Conservation (phyloP, 2,888 invertebrate species). For the Salpingus planirostris region DNA sequence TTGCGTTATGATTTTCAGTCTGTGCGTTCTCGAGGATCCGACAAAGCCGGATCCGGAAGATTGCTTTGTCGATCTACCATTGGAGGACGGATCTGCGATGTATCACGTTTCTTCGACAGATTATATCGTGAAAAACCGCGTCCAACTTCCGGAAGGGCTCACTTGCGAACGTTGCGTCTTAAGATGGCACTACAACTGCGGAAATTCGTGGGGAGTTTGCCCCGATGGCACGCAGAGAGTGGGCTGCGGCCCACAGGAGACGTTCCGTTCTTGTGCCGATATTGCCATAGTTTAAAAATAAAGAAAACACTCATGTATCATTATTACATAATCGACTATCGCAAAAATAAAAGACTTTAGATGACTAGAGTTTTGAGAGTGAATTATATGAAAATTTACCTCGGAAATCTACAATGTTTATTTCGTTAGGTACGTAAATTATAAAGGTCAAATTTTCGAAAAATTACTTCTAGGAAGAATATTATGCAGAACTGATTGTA, state of each 20-base stretch:
- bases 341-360: no score
- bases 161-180: conserved; percentile 41
- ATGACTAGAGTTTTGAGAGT: no score
- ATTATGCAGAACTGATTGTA: no score
- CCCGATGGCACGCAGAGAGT: conserved; percentile 29
- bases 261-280: conserved; percentile 39
- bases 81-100: conserved; percentile 26
- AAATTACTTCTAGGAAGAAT: no score
- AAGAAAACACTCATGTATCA: no score
- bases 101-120: conserved; percentile 22
- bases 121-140: conserved; percentile 23
- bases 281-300: conserved; percentile 29
- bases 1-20: conserved; percentile 15
- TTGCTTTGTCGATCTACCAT: conserved; percentile 39
- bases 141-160: conserved; percentile 36
- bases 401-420: no score
- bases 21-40: conserved; percentile 42
- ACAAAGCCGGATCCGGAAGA: conserved; percentile 41
- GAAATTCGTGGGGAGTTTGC: conserved; percentile 37
- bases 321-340: no score
- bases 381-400: no score
- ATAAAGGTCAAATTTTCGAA: no score
- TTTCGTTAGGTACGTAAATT: no score
- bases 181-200: conserved; percentile 41
- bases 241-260: conserved; percentile 39